Percentiles rank a stretch among this genome's conserved stretches.
These are phyloP conservation scores for Seriola rivoliana DNA, from an alignment of 2,113 vertebrate species.

Conservation along the genomic window DNA sequence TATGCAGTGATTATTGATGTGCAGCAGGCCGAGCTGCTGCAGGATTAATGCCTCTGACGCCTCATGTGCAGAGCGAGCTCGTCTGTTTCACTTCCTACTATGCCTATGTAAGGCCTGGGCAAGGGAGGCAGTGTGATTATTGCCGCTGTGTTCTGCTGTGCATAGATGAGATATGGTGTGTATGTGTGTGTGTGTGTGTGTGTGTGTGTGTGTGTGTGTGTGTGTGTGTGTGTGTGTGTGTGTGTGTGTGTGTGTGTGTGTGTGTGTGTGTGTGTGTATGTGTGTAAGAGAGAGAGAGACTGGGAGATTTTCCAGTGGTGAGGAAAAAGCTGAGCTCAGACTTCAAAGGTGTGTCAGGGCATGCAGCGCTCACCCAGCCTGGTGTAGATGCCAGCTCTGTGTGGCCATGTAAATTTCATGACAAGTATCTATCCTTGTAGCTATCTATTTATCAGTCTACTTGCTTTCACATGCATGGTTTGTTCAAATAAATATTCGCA, in stretches of 20 bases:
- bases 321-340: conserved; percentile 66
- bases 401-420: conserved; percentile 74
- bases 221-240: not conserved
- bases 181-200: not conserved
- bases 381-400: conserved; percentile 41
- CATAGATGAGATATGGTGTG: conserved; percentile 37
- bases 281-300: not conserved
- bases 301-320: conserved; percentile 62
- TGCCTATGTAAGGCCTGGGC: conserved; percentile 26
- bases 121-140: conserved; percentile 45
- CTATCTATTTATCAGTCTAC: conserved; percentile 35
- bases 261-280: conserved; percentile 5
- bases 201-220: too few relatives aligned
- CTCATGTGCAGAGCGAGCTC: conserved; percentile 44
- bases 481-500: conserved; percentile 30
- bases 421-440: conserved; percentile 48
- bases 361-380: conserved; percentile 50
- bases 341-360: conserved; percentile 78
- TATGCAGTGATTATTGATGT: conserved; percentile 55
- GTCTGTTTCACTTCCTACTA: conserved; percentile 29
- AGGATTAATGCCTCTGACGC: conserved; percentile 53
- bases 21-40: conserved; percentile 45
- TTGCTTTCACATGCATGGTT: conserved; percentile 11
- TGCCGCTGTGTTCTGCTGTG: conserved; percentile 26
- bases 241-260: conserved; percentile 13